Base-by-base conservation (phyloP, 2,888 invertebrate genomes). In the Heliconius hortense region DNA sequence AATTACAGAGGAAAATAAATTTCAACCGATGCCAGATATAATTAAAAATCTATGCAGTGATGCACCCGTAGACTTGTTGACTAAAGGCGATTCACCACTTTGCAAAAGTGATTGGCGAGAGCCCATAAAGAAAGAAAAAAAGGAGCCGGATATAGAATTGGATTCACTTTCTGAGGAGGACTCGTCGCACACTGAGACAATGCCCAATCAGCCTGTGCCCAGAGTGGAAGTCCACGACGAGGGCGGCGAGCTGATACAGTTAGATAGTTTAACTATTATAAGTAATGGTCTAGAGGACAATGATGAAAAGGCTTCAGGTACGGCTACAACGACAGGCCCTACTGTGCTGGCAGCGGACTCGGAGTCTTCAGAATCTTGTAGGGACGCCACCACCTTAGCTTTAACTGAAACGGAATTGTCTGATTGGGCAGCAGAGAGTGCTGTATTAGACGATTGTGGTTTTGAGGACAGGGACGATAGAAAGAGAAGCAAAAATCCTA, bases 351-450 rank as follows among this genome's bases (percentile, higher is more conserved):
- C 95, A 90, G 81, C 83, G 1, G 92, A 91, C 48, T 90, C 92
- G 0, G 90, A 90, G 74, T 93, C 93, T 0, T 96, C 97, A 0
- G 96, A 96, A 80, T 96, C 97, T 0, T 95, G 96, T 73, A 95
- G 96, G 2, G 97, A 97, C 81, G 94, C 95, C 1, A 96, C 96
- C 0, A 96, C 96, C 0, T 95, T 96, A 1, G 97, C 96, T 4
- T 91, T 97, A 18, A 97, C 97, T 0, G 98, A 98, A 88, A 97
- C 97, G 0, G 98, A 98, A 85, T 91, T 97, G n/a, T 97, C 97
- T 0, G 98, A 98, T 86, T 98, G 97, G 98, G 97, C 97, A 0
- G 95, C 96, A 5, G 97, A 98, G 83, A 97, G 96, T 80, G 96
- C 95, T 62, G 96, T 96, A 2, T 95, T 97, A 0, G 97, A 97